These are phyloP conservation scores for Drosophila lowei DNA, from an alignment of 1,140 invertebrate species.

Conservation along the genomic window DNA sequence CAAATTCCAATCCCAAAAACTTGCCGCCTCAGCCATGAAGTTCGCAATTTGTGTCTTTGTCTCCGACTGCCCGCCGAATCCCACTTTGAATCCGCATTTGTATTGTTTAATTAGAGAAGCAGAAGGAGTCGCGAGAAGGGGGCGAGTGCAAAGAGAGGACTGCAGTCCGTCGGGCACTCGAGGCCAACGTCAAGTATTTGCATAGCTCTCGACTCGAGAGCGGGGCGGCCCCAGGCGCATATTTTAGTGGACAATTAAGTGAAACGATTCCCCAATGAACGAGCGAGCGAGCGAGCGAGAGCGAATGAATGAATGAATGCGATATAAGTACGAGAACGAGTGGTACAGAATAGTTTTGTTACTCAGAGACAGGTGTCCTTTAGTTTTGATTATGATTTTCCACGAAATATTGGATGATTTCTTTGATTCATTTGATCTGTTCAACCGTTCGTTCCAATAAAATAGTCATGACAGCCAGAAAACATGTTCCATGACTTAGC, in stretches of 20 bases:
- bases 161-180: conserved; percentile 54
- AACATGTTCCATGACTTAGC: too few relatives aligned
- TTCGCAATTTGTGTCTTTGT: conserved; percentile 47
- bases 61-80: conserved; percentile 13
- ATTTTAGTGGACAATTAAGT: conserved; percentile 71
- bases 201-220: conserved; percentile 62
- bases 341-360: not conserved
- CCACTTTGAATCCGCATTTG: conserved; percentile 45
- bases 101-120: conserved; percentile 63
- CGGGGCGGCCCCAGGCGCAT: conserved; percentile 34
- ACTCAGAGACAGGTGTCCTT: not conserved
- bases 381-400: not conserved
- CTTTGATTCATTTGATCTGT: too few relatives aligned
- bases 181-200: conserved; percentile 64
- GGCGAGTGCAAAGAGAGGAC: not conserved
- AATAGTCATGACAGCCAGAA: too few relatives aligned
- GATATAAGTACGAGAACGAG: conserved; percentile 15
- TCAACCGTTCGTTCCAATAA: too few relatives aligned
- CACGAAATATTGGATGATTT: too few relatives aligned
- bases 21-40: conserved; percentile 1
- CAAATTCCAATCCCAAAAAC: conserved; percentile 44
- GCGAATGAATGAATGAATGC: conserved; percentile 9
- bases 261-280: conserved; percentile 24
- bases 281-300: conserved; percentile 9
- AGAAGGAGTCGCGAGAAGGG: not conserved